A percentile compares a stretch with the other conserved stretches of the same genome.
phyloP scores from a whole-genome alignment of 2,888 invertebrate genomes.

The Pandemis heparana region DNA sequence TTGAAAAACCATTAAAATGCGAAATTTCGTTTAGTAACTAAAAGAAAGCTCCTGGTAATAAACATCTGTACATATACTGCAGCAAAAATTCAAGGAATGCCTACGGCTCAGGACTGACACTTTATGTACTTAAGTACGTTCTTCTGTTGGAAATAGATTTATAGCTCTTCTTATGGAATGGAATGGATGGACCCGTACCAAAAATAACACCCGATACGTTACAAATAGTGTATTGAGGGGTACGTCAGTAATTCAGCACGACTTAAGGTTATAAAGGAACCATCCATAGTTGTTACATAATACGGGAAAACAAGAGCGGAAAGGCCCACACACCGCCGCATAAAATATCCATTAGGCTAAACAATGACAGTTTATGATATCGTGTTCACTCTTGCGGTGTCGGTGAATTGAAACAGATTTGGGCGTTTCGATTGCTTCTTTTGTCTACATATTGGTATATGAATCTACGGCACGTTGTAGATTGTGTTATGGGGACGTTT shows the following conservation, averaged over 20 bases:
- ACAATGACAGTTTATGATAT: slow-evolving; percentile 49
- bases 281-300: slow-evolving; percentile 52
- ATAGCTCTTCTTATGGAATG: too few relatives aligned
- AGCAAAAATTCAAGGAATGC: too few relatives aligned
- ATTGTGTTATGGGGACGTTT: neutral
- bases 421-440: slow-evolving; percentile 31
- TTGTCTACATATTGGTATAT: slow-evolving; percentile 5
- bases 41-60: too few relatives aligned
- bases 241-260: slow-evolving; percentile 20
- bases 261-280: slow-evolving; percentile 49
- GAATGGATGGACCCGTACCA: neutral
- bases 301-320: slow-evolving; percentile 51
- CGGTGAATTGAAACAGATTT: slow-evolving; percentile 45
- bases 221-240: neutral
- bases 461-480: neutral
- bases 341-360: slow-evolving; percentile 56
- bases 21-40: too few relatives aligned
- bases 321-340: slow-evolving; percentile 53
- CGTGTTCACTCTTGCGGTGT: slow-evolving; percentile 46
- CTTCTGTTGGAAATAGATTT: too few relatives aligned
- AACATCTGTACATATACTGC: too few relatives aligned
- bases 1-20: too few relatives aligned
- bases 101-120: too few relatives aligned
- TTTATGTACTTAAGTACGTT: too few relatives aligned
- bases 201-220: neutral